These are phyloP conservation scores for Junonia oenone DNA, from an alignment of 2,888 invertebrate genomes.

Conservation along the genomic window DNA sequence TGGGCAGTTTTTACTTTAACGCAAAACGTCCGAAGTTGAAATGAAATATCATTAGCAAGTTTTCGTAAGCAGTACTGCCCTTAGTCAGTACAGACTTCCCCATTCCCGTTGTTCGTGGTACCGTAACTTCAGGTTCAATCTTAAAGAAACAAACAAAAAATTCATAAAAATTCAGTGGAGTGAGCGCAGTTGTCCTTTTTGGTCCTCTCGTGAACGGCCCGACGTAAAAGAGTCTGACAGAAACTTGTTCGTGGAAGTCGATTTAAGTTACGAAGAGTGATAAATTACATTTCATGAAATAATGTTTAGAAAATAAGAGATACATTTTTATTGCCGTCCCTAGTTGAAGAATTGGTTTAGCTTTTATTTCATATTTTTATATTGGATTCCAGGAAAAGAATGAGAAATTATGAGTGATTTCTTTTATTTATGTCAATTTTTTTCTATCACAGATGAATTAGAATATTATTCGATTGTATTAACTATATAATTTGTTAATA, in stretches of 20 bases:
- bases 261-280: constrained; percentile 64
- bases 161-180: constrained; percentile 64
- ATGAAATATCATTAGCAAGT: constrained; percentile 44
- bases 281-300: constrained; percentile 34
- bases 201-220: constrained; percentile 46
- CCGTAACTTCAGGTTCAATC: constrained; percentile 52
- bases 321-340: background rate
- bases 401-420: background rate
- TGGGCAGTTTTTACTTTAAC: constrained; percentile 6
- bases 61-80: constrained; percentile 47
- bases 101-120: constrained; percentile 39
- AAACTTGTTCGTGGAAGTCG: constrained; percentile 68
- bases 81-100: constrained; percentile 36
- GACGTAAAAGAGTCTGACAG: constrained; percentile 51
- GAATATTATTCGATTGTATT: too few species aligned
- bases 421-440: too few species aligned
- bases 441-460: too few species aligned
- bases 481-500: too few species aligned
- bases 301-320: constrained; percentile 25
- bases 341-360: background rate
- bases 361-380: background rate
- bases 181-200: constrained; percentile 56
- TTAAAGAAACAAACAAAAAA: constrained; percentile 61
- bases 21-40: constrained; percentile 28
- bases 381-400: background rate